A percentile compares a stretch with the other conserved stretches of the same genome.
phyloP scores from a whole-genome alignment of 2,797 vertebrate genomes.

The Sebastes minor region DNA sequence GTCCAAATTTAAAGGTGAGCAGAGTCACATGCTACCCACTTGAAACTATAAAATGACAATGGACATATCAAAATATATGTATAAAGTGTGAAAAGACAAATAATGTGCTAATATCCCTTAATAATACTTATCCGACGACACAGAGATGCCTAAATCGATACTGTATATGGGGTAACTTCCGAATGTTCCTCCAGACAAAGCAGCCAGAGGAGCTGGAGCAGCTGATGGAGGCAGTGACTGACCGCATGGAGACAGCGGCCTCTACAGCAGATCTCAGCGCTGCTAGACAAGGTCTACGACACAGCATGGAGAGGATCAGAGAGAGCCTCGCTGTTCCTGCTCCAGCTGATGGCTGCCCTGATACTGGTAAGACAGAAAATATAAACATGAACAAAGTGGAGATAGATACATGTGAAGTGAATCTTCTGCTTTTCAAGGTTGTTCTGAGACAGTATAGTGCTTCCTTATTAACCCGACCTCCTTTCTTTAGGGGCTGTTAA shows the following conservation, averaged over 20 bases:
- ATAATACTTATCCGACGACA: too few species aligned
- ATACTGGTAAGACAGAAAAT: slow-evolving; percentile 49
- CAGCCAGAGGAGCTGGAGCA: slow-evolving; percentile 82
- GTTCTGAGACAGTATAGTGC: neutral
- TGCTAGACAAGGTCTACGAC: slow-evolving; percentile 77
- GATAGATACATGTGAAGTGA: neutral
- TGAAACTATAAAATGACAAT: too few species aligned
- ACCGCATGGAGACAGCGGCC: slow-evolving; percentile 84
- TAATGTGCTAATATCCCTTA: too few species aligned
- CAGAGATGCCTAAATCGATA: too few species aligned
- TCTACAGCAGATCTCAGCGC: slow-evolving; percentile 58
- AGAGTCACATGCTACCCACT: too few species aligned
- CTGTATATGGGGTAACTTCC: too few species aligned
- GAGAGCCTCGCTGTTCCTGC: slow-evolving; percentile 67
- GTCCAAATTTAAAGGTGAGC: too few species aligned
- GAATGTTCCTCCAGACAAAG: slow-evolving; percentile 71
- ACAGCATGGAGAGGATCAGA: slow-evolving; percentile 79
- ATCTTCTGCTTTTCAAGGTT: neutral
- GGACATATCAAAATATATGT: too few species aligned
- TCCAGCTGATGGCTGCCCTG: slow-evolving; percentile 48
- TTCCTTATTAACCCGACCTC: neutral
- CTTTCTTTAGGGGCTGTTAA: slow-evolving; percentile 74
- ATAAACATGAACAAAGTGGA: neutral
- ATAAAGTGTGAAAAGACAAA: too few species aligned
- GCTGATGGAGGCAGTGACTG: slow-evolving; percentile 78